A percentile compares a stretch with the other conserved stretches of the same genome.
phyloP scores from a whole-genome alignment of 2,797 vertebrate genomes.

The Balearica regulorum region DNA sequence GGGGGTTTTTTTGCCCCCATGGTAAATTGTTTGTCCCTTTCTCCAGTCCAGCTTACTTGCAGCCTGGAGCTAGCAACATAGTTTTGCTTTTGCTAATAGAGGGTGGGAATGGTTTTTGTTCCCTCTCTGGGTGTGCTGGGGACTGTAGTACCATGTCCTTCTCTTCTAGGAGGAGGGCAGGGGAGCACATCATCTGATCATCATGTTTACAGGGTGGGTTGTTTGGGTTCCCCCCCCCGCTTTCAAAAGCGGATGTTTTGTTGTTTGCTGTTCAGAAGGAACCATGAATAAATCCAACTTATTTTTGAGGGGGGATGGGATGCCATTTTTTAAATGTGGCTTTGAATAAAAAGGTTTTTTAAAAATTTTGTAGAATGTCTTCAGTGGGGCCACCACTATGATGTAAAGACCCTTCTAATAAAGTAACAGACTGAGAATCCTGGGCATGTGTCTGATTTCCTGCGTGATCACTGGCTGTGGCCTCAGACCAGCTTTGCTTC shows the following conservation, averaged over 20 bases:
- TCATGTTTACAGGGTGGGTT: background rate
- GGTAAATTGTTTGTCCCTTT: background rate
- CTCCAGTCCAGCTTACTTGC: background rate
- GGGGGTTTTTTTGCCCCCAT: too few relatives aligned
- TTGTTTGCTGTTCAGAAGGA: background rate
- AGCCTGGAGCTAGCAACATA: background rate
- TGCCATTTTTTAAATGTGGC: conserved; percentile 19
- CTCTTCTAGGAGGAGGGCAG: background rate
- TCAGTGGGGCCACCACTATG: background rate
- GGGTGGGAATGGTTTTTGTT: background rate
- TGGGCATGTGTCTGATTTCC: background rate
- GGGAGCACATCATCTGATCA: background rate
- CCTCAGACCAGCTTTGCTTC: background rate
- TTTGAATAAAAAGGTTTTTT: background rate
- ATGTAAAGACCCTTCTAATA: conserved; percentile 74
- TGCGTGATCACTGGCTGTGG: background rate
- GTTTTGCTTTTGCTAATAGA: background rate
- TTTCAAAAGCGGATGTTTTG: background rate
- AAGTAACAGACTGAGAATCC: conserved; percentile 56
- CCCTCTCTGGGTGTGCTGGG: background rate
- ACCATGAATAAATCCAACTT: conserved; percentile 14
- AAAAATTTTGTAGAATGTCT: conserved; percentile 50
- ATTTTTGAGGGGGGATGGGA: background rate
- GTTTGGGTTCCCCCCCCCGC: background rate
- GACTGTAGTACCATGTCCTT: background rate